Percentiles rank a stretch among this genome's conserved stretches.
phyloP scores from a whole-genome alignment of 2,888 invertebrate species.

The Tanytarsus gracilentus region DNA sequence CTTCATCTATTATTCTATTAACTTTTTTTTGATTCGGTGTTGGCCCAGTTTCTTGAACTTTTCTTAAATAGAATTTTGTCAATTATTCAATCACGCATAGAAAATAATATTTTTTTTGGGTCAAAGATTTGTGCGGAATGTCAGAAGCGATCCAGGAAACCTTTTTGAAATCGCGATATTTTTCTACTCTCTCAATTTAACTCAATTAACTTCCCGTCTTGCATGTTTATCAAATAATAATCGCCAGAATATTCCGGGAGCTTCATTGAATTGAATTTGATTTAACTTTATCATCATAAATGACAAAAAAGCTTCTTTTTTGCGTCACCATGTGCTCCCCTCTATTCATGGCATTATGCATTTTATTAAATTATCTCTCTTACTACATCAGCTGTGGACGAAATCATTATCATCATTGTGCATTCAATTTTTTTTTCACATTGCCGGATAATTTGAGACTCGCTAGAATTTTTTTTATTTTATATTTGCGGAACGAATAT shows the following conservation, averaged over 20 bases:
- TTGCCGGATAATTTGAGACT: too few relatives aligned
- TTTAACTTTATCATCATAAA: too few relatives aligned
- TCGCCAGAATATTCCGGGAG: neutral
- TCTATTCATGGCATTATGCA: too few relatives aligned
- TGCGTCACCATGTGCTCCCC: too few relatives aligned
- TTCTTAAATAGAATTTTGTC: neutral
- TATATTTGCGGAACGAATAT: neutral
- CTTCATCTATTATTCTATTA: conserved; percentile 25
- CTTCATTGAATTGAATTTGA: neutral
- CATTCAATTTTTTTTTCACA: too few relatives aligned
- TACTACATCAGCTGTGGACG: too few relatives aligned
- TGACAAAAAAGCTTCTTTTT: too few relatives aligned
- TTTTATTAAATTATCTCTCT: too few relatives aligned
- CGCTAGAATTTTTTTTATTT: neutral
- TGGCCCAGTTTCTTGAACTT: conserved; percentile 20
- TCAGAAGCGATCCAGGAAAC: neutral
- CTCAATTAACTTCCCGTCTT: neutral
- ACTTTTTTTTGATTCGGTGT: too few relatives aligned
- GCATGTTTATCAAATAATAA: neutral
- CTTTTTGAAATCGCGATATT: neutral
- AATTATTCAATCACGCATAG: conserved; percentile 19
- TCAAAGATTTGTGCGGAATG: neutral
- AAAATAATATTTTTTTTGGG: too few relatives aligned
- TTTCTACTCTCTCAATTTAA: too few relatives aligned
- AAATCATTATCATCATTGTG: too few relatives aligned